Conservation (phyloP, 2,113 vertebrate genomes). For the Pandion haliaetus region DNA sequence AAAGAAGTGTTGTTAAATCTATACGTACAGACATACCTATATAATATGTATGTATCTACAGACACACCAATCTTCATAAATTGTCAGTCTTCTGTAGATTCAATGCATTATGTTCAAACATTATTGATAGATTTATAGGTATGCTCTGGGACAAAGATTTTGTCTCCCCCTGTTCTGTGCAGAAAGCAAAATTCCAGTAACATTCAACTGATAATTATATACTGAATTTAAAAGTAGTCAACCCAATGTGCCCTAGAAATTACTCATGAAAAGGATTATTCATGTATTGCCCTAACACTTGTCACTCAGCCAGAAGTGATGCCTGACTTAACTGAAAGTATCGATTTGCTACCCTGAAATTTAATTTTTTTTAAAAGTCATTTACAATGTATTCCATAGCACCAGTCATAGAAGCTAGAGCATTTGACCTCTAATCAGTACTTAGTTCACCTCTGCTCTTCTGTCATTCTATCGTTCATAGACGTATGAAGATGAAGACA, state of each 20-base stretch:
- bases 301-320: constrained; percentile 1
- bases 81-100: not conserved
- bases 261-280: not conserved
- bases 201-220: not conserved
- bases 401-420: not conserved
- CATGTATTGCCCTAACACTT: not conserved
- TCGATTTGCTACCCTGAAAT: not conserved
- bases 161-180: not conserved
- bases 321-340: constrained; percentile 7
- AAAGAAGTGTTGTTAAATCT: not conserved
- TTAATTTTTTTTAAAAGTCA: not conserved
- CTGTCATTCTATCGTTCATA: not conserved
- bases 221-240: not conserved
- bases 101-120: not conserved
- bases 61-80: not conserved
- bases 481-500: not conserved
- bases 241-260: not conserved
- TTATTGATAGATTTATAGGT: not conserved
- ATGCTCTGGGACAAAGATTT: not conserved
- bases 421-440: not conserved
- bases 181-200: not conserved
- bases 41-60: not conserved
- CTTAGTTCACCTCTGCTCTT: not conserved
- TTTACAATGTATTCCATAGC: not conserved
- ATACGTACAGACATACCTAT: not conserved